These are phyloP conservation scores for Notothenia coriiceps DNA, from an alignment of 2,113 vertebrate genomes.

Conservation along the genomic window DNA sequence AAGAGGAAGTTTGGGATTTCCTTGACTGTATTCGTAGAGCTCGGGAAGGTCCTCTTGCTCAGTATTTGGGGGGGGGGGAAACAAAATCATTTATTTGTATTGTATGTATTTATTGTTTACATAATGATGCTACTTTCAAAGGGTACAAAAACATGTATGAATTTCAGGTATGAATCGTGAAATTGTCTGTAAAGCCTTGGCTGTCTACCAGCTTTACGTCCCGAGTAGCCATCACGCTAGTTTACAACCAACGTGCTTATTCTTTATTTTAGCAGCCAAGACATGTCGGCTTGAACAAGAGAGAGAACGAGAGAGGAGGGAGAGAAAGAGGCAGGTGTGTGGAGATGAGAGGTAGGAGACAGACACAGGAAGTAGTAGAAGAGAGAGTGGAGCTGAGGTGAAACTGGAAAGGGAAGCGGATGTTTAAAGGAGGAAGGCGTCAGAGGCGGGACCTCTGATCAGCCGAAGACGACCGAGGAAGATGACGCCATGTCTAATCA, in stretches of 20 bases:
- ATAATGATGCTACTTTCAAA: constrained; percentile 80
- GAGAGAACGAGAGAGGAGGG: background rate
- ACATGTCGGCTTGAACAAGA: constrained; percentile 25
- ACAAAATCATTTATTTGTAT: constrained; percentile 51
- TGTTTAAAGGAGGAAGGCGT: constrained; percentile 52
- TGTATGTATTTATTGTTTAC: constrained; percentile 87
- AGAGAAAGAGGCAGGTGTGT: constrained; percentile 9
- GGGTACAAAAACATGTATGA: constrained; percentile 80
- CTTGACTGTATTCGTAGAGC: constrained; percentile 34
- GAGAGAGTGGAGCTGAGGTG: constrained; percentile 38
- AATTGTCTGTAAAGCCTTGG: constrained; percentile 52
- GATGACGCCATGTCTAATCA: constrained; percentile 57
- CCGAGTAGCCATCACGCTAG: constrained; percentile 72
- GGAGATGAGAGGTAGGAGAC: constrained; percentile 36
- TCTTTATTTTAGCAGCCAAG: constrained; percentile 73
- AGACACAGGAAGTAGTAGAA: constrained; percentile 63
- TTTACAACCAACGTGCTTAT: constrained; percentile 76
- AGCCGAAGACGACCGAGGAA: constrained; percentile 39
- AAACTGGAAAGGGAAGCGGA: constrained; percentile 63
- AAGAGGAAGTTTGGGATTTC: constrained; percentile 41
- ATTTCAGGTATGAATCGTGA: constrained; percentile 77
- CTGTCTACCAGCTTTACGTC: constrained; percentile 55
- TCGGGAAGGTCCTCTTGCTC: constrained; percentile 31
- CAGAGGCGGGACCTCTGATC: constrained; percentile 76
- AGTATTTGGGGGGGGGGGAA: constrained; percentile 56